A percentile compares a stretch with the other conserved stretches of the same genome.
Evolutionary conservation across 2,888 invertebrate species (phyloP).

Genomic region (Luperina nickerlii): DNA sequence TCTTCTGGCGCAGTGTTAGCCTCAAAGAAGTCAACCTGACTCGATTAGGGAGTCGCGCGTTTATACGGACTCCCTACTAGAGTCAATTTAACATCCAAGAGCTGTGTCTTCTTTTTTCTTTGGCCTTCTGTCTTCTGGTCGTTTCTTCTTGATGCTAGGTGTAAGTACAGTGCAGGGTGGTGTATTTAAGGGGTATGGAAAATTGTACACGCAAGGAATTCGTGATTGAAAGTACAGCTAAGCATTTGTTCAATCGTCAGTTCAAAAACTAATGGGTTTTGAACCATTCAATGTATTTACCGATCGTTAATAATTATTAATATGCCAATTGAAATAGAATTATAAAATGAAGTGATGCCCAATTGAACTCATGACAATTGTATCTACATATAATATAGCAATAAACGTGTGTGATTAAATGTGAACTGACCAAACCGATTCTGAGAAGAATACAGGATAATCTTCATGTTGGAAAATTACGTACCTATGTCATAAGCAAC

Average conservation of each 20-base stretch:
- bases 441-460: background rate
- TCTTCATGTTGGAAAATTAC: background rate
- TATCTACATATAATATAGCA: background rate
- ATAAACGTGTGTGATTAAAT: background rate
- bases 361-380: background rate
- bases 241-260: background rate
- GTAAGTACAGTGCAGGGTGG: background rate
- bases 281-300: background rate
- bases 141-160: conserved; percentile 46
- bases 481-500: too few species aligned
- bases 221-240: background rate
- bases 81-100: conserved; percentile 98
- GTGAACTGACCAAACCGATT: background rate
- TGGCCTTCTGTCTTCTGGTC: conserved; percentile 61
- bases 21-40: conserved; percentile 98
- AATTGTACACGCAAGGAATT: background rate
- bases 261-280: background rate
- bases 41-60: conserved; percentile 98
- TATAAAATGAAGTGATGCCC: background rate
- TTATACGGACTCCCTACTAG: conserved; percentile 99
- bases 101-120: conserved; percentile 78
- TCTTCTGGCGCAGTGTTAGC: conserved; percentile 87
- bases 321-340: background rate
- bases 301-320: too few species aligned
- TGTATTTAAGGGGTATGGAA: background rate